phyloP scores from a whole-genome alignment of 2,797 vertebrate species.

The Coregonus ussuriensis region DNA sequence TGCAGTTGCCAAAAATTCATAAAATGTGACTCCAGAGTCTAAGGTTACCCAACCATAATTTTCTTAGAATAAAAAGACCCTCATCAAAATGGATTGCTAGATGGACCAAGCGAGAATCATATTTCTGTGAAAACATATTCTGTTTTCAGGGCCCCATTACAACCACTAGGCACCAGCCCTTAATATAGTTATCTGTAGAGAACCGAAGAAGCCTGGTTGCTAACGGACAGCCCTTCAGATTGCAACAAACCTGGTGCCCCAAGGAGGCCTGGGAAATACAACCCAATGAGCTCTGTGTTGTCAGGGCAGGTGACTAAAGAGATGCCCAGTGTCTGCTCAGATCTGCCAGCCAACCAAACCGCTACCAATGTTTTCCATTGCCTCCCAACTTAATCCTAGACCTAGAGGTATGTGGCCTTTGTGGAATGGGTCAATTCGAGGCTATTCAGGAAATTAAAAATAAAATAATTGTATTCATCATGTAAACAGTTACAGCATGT shows the following conservation, averaged over 20 bases:
- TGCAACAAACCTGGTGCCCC: neutral
- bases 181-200: conserved; percentile 12
- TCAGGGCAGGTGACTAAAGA: neutral
- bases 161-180: neutral
- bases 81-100: neutral
- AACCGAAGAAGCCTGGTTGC: conserved; percentile 2
- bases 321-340: neutral
- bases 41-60: neutral
- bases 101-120: conserved; percentile 16
- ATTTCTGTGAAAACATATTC: conserved; percentile 21
- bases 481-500: too few relatives aligned
- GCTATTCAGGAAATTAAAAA: too few relatives aligned
- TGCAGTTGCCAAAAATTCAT: neutral
- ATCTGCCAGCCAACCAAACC: neutral
- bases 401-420: too few relatives aligned
- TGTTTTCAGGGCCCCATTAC: conserved; percentile 11
- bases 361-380: too few relatives aligned
- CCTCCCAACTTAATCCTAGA: too few relatives aligned
- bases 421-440: too few relatives aligned
- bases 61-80: neutral
- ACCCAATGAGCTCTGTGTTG: neutral
- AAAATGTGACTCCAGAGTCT: neutral
- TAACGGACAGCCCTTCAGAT: neutral
- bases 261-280: neutral
- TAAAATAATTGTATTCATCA: too few relatives aligned